These are phyloP conservation scores for Trachelus iudaicus DNA, from an alignment of 2,888 invertebrate genomes.

Conservation along the genomic window DNA sequence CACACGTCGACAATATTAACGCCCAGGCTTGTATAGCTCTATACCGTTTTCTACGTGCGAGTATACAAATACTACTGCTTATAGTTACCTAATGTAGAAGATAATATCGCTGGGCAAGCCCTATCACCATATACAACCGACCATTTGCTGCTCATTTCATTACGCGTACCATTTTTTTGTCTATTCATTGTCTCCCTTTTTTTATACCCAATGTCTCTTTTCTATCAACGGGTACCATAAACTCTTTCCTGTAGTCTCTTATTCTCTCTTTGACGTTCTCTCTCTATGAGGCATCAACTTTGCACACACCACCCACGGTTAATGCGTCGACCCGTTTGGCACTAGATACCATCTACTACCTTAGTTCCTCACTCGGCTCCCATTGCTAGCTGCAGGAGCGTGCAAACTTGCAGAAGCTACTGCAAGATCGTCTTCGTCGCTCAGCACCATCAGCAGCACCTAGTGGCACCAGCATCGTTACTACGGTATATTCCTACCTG, in stretches of 20 bases:
- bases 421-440: background rate
- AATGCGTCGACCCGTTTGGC: conserved; percentile 53
- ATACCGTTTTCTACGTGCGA: background rate
- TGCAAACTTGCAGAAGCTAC: background rate
- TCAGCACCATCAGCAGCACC: background rate
- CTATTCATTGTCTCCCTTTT: conserved; percentile 3
- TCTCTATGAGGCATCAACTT: background rate
- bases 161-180: conserved; percentile 24
- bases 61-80: conserved; percentile 14
- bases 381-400: background rate
- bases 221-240: background rate
- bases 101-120: conserved; percentile 29
- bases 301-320: conserved; percentile 38
- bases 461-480: background rate
- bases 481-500: background rate
- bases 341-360: conserved; percentile 47
- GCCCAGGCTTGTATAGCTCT: background rate
- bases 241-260: background rate
- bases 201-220: background rate
- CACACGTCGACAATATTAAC: conserved; percentile 12
- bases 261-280: background rate
- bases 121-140: conserved; percentile 24
- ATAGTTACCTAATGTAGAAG: conserved; percentile 37
- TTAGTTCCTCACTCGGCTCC: background rate
- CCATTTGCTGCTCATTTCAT: conserved; percentile 37